Conservation (phyloP, 2,113 vertebrate species). For the Pangasianodon gigas region DNA sequence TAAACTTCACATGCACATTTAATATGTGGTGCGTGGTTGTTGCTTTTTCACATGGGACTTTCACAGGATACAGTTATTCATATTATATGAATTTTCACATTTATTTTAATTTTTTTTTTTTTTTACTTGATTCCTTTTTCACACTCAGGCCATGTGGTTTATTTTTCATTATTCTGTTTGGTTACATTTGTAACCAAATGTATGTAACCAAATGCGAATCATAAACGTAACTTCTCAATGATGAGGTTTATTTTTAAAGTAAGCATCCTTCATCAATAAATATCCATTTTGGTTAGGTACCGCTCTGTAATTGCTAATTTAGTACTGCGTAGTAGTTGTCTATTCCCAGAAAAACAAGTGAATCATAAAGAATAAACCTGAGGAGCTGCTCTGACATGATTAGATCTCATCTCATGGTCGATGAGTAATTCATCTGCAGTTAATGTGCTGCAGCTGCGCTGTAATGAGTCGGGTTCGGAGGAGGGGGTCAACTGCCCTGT, state of each 20-base stretch:
- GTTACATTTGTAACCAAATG: background rate
- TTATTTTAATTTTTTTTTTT: background rate
- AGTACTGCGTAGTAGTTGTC: slow-evolving; percentile 19
- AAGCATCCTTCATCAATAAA: background rate
- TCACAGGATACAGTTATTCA: background rate
- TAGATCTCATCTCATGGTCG: slow-evolving; percentile 68
- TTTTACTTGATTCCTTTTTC: background rate
- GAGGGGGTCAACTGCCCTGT: slow-evolving; percentile 56
- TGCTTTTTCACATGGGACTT: background rate
- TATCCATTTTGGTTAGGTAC: slow-evolving; percentile 5
- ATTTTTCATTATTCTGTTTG: background rate
- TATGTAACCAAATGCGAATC: no score
- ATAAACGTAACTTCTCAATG: background rate
- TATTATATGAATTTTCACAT: background rate
- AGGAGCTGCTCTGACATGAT: slow-evolving; percentile 64
- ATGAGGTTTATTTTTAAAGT: background rate
- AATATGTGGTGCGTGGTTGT: background rate
- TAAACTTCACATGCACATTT: background rate
- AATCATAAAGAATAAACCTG: slow-evolving; percentile 54
- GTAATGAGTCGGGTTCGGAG: slow-evolving; percentile 67
- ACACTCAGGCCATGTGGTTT: background rate
- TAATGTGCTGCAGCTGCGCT: slow-evolving; percentile 75
- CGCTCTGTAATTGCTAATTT: slow-evolving; percentile 1
- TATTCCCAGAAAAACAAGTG: slow-evolving; percentile 58
- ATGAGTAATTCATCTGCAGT: slow-evolving; percentile 71